phyloP scores from a whole-genome alignment of 2,113 vertebrate genomes.

The human (Homo sapiens) region DNA sequence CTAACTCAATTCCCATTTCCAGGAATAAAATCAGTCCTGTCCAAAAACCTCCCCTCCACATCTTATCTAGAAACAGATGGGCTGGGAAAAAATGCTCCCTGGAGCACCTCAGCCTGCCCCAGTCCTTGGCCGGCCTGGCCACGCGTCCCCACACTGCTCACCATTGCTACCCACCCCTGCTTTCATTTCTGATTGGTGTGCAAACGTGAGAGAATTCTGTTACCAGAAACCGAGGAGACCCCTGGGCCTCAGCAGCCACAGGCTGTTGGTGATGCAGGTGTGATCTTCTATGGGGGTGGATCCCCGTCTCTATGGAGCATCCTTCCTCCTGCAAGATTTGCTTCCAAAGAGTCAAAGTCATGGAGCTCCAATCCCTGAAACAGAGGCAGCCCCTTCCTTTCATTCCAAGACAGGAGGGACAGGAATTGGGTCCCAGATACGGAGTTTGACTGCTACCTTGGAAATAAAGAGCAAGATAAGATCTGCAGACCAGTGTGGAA shows the following conservation, averaged over 20 bases:
- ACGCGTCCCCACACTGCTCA: rapidly evolving
- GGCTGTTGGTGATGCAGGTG: rapidly evolving
- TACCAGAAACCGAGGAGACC: neutral
- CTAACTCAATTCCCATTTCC: neutral
- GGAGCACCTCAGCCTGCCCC: rapidly evolving
- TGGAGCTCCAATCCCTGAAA: rapidly evolving
- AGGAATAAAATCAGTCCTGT: neutral
- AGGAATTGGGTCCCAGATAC: neutral
- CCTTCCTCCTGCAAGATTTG: neutral
- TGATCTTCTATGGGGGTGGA: rapidly evolving
- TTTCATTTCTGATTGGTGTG: neutral
- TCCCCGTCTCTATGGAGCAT: rapidly evolving
- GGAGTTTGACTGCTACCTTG: rapidly evolving
- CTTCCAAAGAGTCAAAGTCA: neutral
- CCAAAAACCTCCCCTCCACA: neutral
- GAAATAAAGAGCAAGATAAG: neutral
- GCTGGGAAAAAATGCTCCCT: rapidly evolving
- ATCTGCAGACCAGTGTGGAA: too few relatives aligned
- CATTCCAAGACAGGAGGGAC: rapidly evolving
- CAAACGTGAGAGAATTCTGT: neutral
- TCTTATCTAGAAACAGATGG: rapidly evolving
- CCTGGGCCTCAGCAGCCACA: rapidly evolving
- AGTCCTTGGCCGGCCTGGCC: neutral
- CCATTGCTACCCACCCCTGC: rapidly evolving
- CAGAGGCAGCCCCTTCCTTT: rapidly evolving